A percentile compares a stretch with the other conserved stretches of the same genome.
These are phyloP conservation scores for Sycophila texana DNA, from an alignment of 2,888 invertebrate species.

Conservation along the genomic window DNA sequence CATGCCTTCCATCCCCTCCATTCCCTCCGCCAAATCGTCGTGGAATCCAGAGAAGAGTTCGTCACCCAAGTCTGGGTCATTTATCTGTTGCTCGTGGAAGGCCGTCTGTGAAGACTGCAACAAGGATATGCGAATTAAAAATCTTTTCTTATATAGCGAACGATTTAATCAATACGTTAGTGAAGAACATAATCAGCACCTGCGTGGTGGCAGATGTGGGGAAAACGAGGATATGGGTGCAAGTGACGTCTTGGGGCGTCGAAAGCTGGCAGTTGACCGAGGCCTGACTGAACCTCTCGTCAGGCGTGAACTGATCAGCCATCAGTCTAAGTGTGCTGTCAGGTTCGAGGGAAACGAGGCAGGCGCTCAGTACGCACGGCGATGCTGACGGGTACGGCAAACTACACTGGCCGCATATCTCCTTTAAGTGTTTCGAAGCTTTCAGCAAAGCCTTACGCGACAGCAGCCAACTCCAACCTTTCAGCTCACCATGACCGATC, in stretches of 20 bases:
- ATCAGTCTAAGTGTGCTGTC: slow-evolving; percentile 89
- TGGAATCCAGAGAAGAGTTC: slow-evolving; percentile 82
- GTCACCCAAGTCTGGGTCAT: slow-evolving; percentile 81
- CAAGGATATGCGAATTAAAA: background rate
- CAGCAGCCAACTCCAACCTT: slow-evolving; percentile 96
- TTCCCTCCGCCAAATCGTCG: slow-evolving; percentile 81
- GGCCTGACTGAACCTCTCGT: slow-evolving; percentile 91
- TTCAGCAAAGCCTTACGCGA: slow-evolving; percentile 93
- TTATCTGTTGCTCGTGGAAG: slow-evolving; percentile 83
- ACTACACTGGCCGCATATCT: slow-evolving; percentile 92
- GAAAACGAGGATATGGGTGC: slow-evolving; percentile 98
- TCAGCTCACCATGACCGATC: slow-evolving; percentile 98
- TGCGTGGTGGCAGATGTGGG: slow-evolving; percentile 97
- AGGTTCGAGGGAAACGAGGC: slow-evolving; percentile 96
- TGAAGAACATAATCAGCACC: slow-evolving; percentile 75
- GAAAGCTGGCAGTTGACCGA: slow-evolving; percentile 93
- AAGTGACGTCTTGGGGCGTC: slow-evolving; percentile 97
- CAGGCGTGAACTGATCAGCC: slow-evolving; percentile 97
- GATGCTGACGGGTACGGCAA: slow-evolving; percentile 88
- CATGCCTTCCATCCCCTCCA: slow-evolving; percentile 84
- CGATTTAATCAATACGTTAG: no score
- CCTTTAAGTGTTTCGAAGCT: slow-evolving; percentile 91
- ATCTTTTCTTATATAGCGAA: no score
- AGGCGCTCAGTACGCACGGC: slow-evolving; percentile 97
- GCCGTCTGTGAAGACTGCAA: slow-evolving; percentile 83